These are phyloP conservation scores for Dermatemys mawii DNA, from an alignment of 2,113 vertebrate species.

Conservation along the genomic window DNA sequence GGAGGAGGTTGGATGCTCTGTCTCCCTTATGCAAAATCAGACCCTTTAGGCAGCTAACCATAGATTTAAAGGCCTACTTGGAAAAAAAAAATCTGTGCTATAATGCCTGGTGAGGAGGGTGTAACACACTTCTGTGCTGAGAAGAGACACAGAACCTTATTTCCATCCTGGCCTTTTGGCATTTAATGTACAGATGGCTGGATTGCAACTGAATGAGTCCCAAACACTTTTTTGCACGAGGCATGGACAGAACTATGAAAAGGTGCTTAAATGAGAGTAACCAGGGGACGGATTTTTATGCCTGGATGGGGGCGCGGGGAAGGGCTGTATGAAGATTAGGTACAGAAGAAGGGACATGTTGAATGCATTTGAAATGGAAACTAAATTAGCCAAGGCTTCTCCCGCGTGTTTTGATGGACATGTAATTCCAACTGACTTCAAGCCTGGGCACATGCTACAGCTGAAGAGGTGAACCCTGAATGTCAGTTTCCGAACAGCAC, in stretches of 20 bases:
- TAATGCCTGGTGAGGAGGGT: neutral
- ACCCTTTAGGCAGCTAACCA: neutral
- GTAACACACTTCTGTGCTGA: neutral
- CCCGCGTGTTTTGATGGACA: neutral
- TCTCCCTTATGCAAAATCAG: neutral
- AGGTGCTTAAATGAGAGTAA: neutral
- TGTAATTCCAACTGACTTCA: neutral
- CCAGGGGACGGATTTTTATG: neutral
- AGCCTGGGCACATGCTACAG: neutral
- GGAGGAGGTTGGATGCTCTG: neutral
- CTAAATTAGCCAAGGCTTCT: neutral
- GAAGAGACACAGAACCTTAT: neutral
- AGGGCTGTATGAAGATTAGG: neutral
- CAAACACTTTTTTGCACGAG: neutral
- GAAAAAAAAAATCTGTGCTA: no score
- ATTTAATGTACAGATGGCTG: neutral
- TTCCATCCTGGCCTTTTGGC: neutral
- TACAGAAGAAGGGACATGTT: neutral
- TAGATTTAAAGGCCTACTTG: neutral
- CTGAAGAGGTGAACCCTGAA: neutral
- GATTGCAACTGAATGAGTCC: neutral
- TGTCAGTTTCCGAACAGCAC: neutral
- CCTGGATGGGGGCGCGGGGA: neutral
- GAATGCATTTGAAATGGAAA: neutral
- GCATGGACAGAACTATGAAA: neutral